Evolutionary conservation across 2,888 invertebrate genomes (phyloP), one percentile per base, ranked within the genome.

Genomic region (Neria commutata): DNA sequence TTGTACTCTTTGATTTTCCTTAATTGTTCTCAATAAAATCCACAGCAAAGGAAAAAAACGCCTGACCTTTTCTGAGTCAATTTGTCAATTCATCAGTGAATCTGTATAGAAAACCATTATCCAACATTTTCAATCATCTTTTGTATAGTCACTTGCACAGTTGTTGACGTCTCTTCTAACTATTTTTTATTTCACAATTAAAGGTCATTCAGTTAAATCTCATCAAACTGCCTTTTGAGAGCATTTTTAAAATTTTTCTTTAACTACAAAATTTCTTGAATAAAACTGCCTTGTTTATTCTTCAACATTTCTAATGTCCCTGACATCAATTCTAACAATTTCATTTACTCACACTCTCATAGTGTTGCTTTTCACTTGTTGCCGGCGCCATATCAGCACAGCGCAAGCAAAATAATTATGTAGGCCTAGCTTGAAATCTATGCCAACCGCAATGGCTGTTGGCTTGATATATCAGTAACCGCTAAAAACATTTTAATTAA

Each of bases 381-480:
- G n/a, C n/a, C n/a, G n/a, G n/a, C n/a, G n/a, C n/a, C n/a, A 16
- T 3, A 3, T 17, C 60, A 58, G 58, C 61, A 58, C 60, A 60
- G 56, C 49, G 51, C 21, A 55, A 26, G 33, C 58, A 58, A 51
- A 48, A 53, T 51, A 60, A 55, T 25, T 47, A 48, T 25, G 40
- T 19, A 37, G 16, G 19, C 8, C 23, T 48, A 24, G 14, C 24
- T 37, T 25, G 21, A 50, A 47, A 47, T 50, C 33, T 55, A 21
- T 40, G 55, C 42, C 42, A 55, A 25, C 49, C 24, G 42, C 45
- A 42, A 42, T 42, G 17, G 42, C 23, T 29, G 46, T 46, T 34
- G 45, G 21, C 17, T 40, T 21, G 52, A 52, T 52, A n/a, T n/a
- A 52, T 52, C 55, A 49, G 33, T 55, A 52, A 55, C 55, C 59